Conservation (phyloP, 2,888 invertebrate genomes). For the Lamellibrachia satsuma region DNA sequence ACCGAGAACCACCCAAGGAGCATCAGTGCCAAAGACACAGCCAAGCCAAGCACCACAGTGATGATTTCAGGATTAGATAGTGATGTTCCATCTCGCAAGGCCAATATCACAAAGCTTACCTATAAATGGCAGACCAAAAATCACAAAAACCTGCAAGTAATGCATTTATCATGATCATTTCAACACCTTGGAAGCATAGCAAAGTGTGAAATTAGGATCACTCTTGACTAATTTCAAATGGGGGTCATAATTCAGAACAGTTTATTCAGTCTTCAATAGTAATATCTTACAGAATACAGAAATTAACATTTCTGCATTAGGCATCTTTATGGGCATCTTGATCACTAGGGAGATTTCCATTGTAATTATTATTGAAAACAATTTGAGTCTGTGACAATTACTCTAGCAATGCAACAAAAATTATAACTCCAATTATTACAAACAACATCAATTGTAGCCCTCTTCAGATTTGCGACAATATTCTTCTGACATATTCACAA, state of each 20-base stretch:
- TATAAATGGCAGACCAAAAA: constrained; percentile 36
- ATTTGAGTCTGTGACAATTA: no score
- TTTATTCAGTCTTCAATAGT: not conserved
- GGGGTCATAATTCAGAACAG: not conserved
- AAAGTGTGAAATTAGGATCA: not conserved
- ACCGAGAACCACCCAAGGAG: constrained; percentile 55
- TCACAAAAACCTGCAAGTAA: not conserved
- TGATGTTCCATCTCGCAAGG: constrained; percentile 50
- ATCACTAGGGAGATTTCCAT: no score
- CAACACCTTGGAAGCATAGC: not conserved
- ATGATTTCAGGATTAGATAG: constrained; percentile 47
- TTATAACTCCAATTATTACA: no score
- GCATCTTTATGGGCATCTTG: not conserved
- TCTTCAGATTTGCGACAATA: not conserved
- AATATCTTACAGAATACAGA: not conserved
- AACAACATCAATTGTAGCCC: no score
- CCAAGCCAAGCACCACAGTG: constrained; percentile 53
- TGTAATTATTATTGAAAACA: no score
- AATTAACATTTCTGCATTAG: not conserved
- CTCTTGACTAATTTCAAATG: not conserved
- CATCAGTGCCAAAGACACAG: constrained; percentile 54
- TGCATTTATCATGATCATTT: not conserved
- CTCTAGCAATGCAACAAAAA: no score
- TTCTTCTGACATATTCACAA: not conserved
- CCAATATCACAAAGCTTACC: constrained; percentile 57